Evolutionary conservation across 2,113 vertebrate species (phyloP).

Genomic region (Ondatra zibethicus): DNA sequence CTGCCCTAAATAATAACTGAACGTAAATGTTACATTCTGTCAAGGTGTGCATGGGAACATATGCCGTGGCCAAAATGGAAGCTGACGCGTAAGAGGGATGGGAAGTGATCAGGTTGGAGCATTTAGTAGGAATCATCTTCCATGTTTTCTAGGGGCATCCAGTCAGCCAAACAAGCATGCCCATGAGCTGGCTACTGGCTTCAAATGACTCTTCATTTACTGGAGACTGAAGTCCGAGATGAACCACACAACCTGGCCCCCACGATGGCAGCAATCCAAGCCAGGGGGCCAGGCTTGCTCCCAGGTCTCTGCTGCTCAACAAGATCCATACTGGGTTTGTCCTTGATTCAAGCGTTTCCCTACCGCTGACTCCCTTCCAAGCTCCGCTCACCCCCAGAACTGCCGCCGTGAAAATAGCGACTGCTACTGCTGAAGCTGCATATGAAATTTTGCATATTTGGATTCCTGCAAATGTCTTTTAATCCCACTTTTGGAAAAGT

Average conservation of each 20-base stretch:
- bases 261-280: conserved; percentile 26
- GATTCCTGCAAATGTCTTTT: conserved; percentile 44
- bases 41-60: not conserved
- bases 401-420: not conserved
- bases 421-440: conserved; percentile 27
- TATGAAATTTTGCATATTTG: conserved; percentile 39
- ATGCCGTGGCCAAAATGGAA: not conserved
- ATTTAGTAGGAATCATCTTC: not conserved
- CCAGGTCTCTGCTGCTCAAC: not conserved
- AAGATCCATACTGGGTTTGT: not conserved
- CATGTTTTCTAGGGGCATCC: conserved; percentile 9
- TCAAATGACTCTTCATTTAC: not conserved
- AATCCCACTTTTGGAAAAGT: conserved; percentile 57
- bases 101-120: not conserved
- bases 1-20: not conserved
- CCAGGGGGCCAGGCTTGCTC: not conserved
- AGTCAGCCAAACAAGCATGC: not conserved
- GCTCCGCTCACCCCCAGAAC: not conserved
- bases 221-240: not conserved
- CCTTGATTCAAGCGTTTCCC: not conserved
- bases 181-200: not conserved
- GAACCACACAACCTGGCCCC: not conserved
- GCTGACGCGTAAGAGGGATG: not conserved
- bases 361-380: not conserved
- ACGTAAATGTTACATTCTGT: not conserved